Evolutionary conservation across 2,797 vertebrate species (phyloP), one percentile per base, ranked within the genome.

Genomic region (Diglossa cyanea): DNA sequence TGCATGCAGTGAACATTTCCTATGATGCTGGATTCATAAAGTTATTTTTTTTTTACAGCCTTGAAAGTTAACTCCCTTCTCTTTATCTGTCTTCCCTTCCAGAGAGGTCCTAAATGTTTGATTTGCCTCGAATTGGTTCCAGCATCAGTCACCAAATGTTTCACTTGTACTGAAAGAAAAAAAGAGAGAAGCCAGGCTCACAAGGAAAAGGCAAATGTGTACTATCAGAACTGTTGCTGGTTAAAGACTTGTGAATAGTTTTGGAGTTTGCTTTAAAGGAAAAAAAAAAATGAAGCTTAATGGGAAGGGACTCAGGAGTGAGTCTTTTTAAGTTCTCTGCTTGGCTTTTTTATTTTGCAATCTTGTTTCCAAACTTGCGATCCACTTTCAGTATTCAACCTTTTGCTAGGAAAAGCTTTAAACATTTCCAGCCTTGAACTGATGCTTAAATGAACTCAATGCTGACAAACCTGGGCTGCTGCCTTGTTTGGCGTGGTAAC

Each of bases 1-100:
- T 94, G 50, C 85, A 80, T 77, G 53, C 87, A 86, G 68, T 44
- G 81, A 95, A 94, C 57, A 37, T 70, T 94, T 96, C 91, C 87
- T 95, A 35, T 78, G 68, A 74, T 86, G 60, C 61, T 65, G 47
- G 24, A 67, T 73, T 91, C 81, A 70, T 87, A 76, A 82, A 45
- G 17, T 14, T 76, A 7, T 6, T 74, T 55, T 82, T 76, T 76
- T 44, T 28, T 18, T 83, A 62, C 44, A 54, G 67, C 47, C 50
- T 88, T 72, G 78, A 65, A 91, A 88, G 60, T 74, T 73, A 90
- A 77, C 68, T 93, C 65, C 60, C 26, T 84, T 65, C 51, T 30
- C 40, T 70, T 92, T 85, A 82, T 82, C 74, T 87, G 24, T 57
- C 72, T 65, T 77, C 13, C 33, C 17, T 93, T 95, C n/a, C 45